These are phyloP conservation scores for Galemys pyrenaicus DNA, from an alignment of 2,113 vertebrate genomes.

Conservation along the genomic window DNA sequence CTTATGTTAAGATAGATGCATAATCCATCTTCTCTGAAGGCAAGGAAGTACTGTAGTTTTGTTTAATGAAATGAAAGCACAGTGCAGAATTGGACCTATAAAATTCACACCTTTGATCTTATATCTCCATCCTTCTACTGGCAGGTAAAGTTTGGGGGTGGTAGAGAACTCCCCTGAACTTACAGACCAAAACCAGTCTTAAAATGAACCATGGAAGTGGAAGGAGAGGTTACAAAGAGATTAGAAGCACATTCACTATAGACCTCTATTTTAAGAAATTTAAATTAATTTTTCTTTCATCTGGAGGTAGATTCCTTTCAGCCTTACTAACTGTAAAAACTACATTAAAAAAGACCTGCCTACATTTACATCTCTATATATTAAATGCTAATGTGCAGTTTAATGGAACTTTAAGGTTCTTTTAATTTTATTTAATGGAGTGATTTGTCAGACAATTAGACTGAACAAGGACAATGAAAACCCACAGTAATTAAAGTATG, in stretches of 20 bases:
- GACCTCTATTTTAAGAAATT: background rate
- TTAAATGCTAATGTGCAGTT: background rate
- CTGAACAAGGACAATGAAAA: background rate
- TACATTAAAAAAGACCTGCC: background rate
- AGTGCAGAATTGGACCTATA: background rate
- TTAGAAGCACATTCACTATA: background rate
- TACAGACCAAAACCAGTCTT: background rate
- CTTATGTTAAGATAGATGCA: background rate
- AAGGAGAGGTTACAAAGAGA: background rate
- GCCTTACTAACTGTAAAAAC: background rate
- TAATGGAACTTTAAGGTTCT: background rate
- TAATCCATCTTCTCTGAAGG: background rate
- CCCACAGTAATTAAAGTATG: background rate
- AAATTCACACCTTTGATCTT: background rate
- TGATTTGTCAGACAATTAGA: conserved; percentile 44
- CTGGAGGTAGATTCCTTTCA: background rate
- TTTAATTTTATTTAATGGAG: conserved; percentile 49
- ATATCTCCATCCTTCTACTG: background rate
- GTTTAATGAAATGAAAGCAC: background rate
- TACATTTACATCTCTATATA: background rate
- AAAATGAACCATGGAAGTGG: background rate
- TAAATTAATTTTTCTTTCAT: background rate
- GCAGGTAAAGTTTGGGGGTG: background rate
- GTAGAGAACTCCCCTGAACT: background rate
- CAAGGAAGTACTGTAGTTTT: background rate